These are phyloP conservation scores for Tinamus guttatus DNA, from an alignment of 2,113 vertebrate species.

Conservation along the genomic window DNA sequence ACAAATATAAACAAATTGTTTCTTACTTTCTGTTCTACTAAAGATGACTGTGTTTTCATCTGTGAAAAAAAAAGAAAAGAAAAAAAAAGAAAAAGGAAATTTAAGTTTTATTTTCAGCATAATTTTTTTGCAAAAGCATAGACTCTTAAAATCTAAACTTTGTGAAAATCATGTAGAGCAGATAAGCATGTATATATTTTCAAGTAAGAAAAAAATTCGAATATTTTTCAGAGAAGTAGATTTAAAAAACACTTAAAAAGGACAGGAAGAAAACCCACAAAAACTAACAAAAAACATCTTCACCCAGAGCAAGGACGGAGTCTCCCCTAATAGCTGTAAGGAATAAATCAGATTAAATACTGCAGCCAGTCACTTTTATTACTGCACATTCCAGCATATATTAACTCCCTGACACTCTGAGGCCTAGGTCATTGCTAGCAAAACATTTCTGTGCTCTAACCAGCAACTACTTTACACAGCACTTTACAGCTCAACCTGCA, in stretches of 20 bases:
- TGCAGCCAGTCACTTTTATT: background rate
- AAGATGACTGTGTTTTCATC: constrained; percentile 78
- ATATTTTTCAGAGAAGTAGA: background rate
- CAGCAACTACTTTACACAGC: too few relatives aligned
- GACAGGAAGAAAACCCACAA: background rate
- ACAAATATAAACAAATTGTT: background rate
- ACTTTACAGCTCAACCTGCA: too few relatives aligned
- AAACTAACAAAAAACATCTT: background rate
- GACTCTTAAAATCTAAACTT: background rate
- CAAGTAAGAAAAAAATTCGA: background rate
- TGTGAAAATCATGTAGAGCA: background rate
- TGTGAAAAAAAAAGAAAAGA: constrained; percentile 64
- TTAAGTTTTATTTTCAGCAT: background rate
- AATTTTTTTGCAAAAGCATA: background rate
- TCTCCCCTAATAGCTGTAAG: background rate
- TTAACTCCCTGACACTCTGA: background rate
- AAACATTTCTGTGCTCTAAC: background rate
- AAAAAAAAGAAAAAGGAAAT: background rate
- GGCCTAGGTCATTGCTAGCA: background rate
- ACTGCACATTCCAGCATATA: background rate
- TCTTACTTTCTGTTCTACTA: constrained; percentile 82
- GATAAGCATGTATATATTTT: background rate
- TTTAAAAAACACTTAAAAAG: background rate
- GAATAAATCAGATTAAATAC: background rate
- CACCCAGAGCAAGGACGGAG: background rate